A percentile compares a stretch with the other conserved stretches of the same genome.
Evolutionary conservation across 2,797 vertebrate species (phyloP).

Genomic region (Glossophaga mutica): DNA sequence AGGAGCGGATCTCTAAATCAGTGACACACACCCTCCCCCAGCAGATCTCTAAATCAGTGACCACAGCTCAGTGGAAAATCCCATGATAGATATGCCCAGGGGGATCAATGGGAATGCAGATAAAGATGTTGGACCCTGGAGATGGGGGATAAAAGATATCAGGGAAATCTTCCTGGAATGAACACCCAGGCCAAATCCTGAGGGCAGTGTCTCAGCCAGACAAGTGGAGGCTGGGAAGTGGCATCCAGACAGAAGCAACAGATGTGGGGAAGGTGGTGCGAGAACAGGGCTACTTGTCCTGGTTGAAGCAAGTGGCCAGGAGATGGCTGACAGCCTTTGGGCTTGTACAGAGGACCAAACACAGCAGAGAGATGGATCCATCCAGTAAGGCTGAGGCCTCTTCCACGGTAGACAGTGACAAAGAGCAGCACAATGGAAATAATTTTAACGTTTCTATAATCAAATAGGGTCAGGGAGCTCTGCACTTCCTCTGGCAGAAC

Average conservation of each 20-base stretch:
- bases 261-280: neutral
- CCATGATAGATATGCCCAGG: neutral
- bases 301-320: neutral
- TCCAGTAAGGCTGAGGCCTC: neutral
- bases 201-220: slow-evolving; percentile 13
- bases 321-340: neutral
- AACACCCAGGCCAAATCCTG: neutral
- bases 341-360: neutral
- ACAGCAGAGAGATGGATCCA: neutral
- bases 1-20: neutral
- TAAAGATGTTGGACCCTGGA: neutral
- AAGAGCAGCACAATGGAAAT: neutral
- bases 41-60: neutral
- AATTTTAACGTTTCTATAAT: slow-evolving; percentile 35
- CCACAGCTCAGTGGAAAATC: slow-evolving; percentile 32
- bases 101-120: neutral
- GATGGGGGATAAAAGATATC: neutral
- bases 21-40: no score
- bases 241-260: neutral
- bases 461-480: slow-evolving; percentile 56
- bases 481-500: neutral
- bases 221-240: neutral
- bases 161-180: neutral
- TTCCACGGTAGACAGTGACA: neutral
- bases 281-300: neutral